phyloP scores from a whole-genome alignment of 1,140 invertebrate genomes.

The Anastrepha obliqua region DNA sequence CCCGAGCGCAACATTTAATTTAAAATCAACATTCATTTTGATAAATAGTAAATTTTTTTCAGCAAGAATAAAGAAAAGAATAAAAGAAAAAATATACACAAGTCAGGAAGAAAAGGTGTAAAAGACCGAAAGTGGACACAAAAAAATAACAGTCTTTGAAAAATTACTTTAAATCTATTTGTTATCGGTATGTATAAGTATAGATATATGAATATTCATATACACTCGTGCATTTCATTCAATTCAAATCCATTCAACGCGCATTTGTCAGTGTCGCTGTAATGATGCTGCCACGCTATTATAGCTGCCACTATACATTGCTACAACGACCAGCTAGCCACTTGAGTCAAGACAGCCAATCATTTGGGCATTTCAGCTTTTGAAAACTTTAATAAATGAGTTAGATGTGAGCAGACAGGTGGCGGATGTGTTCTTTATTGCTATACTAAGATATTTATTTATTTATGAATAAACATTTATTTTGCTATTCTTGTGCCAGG shows the following conservation, averaged over 20 bases:
- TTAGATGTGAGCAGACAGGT: not conserved
- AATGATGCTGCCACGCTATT: slow-evolving; percentile 8
- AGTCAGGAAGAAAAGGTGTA: not conserved
- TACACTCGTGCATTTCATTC: not conserved
- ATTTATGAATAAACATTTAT: no score
- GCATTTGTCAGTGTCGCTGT: not conserved
- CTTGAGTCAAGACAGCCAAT: not conserved
- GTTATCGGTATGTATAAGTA: not conserved
- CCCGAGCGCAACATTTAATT: not conserved
- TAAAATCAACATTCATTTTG: not conserved
- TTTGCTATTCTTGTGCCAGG: no score
- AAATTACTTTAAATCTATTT: not conserved
- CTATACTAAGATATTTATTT: not conserved
- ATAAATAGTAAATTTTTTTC: not conserved
- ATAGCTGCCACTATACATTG: not conserved
- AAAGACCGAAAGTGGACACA: not conserved
- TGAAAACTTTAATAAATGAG: not conserved
- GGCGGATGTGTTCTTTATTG: slow-evolving; percentile 8
- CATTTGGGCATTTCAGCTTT: not conserved
- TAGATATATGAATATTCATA: not conserved
- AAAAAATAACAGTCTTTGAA: not conserved
- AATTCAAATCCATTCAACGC: not conserved
- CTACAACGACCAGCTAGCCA: not conserved
- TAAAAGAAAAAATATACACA: not conserved
- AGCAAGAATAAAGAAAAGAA: not conserved